phyloP scores from a whole-genome alignment of 2,888 invertebrate species.

The Cetonia aurata region DNA sequence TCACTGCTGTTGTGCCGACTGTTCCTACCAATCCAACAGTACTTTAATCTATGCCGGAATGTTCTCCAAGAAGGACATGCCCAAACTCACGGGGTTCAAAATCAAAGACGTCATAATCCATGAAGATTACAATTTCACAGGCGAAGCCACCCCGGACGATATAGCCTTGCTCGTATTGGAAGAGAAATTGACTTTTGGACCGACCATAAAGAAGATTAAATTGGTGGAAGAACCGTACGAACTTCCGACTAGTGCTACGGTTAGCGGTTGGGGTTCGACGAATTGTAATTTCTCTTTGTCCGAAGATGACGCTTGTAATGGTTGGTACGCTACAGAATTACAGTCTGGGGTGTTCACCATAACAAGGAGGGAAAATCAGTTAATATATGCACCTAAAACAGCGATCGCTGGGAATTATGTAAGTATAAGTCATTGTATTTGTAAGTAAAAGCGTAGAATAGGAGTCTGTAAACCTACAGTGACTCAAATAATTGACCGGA shows the following conservation, averaged over 20 bases:
- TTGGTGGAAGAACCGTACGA: constrained; percentile 13
- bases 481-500: too few relatives aligned
- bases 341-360: constrained; percentile 10
- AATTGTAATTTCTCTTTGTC: constrained; percentile 23
- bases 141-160: constrained; percentile 27
- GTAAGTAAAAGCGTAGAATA: too few relatives aligned
- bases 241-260: neutral
- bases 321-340: constrained; percentile 19
- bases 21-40: constrained; percentile 3
- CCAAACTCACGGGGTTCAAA: neutral
- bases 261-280: constrained; percentile 32
- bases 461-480: too few relatives aligned
- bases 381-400: constrained; percentile 18
- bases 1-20: neutral
- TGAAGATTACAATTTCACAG: constrained; percentile 23
- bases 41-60: constrained; percentile 24
- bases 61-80: neutral
- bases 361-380: constrained; percentile 2
- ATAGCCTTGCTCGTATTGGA: constrained; percentile 18
- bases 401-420: constrained; percentile 21
- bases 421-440: neutral
- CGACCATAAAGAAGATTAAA: constrained; percentile 4
- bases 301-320: constrained; percentile 7
- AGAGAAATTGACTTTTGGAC: constrained; percentile 1
- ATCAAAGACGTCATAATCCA: constrained; percentile 21